phyloP scores from a whole-genome alignment of 2,113 vertebrate genomes.

The Epinephelus fuscoguttatus region DNA sequence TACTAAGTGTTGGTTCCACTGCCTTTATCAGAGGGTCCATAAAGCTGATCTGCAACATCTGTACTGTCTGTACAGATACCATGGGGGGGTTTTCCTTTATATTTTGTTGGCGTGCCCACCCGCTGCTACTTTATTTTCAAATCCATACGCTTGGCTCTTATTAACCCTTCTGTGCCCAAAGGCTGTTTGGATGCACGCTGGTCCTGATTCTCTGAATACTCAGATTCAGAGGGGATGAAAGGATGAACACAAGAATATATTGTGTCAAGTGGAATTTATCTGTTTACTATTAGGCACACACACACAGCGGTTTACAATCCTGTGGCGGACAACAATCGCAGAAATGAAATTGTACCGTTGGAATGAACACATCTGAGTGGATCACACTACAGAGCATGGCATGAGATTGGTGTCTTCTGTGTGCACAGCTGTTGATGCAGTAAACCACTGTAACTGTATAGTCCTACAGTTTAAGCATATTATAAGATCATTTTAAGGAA shows the following conservation, averaged over 20 bases:
- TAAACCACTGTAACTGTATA: neutral
- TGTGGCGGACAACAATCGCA: neutral
- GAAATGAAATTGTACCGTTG: neutral
- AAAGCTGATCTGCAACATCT: constrained; percentile 22
- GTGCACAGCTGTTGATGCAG: neutral
- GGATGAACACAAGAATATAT: constrained; percentile 10
- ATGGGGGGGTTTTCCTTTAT: neutral
- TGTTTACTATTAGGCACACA: neutral
- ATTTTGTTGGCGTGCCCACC: constrained; percentile 10
- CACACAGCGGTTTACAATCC: neutral
- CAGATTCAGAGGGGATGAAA: constrained; percentile 18
- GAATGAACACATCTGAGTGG: neutral
- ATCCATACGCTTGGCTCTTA: constrained; percentile 25
- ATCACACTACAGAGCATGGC: constrained; percentile 5
- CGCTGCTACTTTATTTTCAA: constrained; percentile 43
- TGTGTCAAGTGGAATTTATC: neutral
- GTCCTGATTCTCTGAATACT: neutral
- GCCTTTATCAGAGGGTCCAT: constrained; percentile 20
- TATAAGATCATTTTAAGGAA: neutral
- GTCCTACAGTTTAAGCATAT: neutral
- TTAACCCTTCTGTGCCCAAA: constrained; percentile 18
- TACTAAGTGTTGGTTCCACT: constrained; percentile 15
- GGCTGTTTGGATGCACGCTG: constrained; percentile 23
- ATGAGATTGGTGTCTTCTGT: neutral
- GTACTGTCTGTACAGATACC: constrained; percentile 5